These are phyloP conservation scores for Tokudaia muenninki DNA, from an alignment of 2,797 vertebrate genomes.

Conservation along the genomic window DNA sequence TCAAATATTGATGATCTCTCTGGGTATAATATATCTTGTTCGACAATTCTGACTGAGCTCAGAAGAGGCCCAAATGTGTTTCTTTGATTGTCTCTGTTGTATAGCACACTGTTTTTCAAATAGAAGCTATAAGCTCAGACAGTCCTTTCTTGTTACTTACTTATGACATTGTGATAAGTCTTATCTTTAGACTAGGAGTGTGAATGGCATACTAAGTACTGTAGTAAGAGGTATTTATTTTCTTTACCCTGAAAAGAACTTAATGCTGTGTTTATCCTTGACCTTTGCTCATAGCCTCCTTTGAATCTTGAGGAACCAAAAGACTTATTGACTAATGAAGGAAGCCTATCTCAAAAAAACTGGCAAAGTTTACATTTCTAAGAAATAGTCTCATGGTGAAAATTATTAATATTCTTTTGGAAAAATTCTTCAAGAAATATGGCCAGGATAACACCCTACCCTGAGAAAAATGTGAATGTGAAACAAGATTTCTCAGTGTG, in stretches of 20 bases:
- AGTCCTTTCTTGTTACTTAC: constrained; percentile 6
- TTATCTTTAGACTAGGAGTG: not conserved
- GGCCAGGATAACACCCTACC: not conserved
- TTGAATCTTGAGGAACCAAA: not conserved
- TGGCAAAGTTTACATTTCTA: not conserved
- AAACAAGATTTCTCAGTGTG: not conserved
- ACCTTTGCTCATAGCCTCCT: not conserved
- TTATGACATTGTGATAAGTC: not conserved
- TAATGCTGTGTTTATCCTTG: not conserved
- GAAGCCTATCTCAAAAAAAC: not conserved
- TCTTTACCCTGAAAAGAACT: constrained; percentile 40
- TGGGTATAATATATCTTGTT: not conserved
- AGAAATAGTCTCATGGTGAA: not conserved
- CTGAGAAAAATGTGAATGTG: not conserved
- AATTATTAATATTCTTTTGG: not conserved
- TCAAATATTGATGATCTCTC: constrained; percentile 26
- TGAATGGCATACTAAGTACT: not conserved
- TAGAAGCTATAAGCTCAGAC: not conserved
- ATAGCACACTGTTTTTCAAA: not conserved
- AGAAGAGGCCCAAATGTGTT: not conserved
- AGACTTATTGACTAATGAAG: not conserved
- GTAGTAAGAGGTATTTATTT: not conserved
- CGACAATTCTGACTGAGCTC: not conserved
- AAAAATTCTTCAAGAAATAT: constrained; percentile 6
- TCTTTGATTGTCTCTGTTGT: not conserved